Evolutionary conservation across 2,888 invertebrate genomes (phyloP).

Genomic region (Drosophila niveifrons): DNA sequence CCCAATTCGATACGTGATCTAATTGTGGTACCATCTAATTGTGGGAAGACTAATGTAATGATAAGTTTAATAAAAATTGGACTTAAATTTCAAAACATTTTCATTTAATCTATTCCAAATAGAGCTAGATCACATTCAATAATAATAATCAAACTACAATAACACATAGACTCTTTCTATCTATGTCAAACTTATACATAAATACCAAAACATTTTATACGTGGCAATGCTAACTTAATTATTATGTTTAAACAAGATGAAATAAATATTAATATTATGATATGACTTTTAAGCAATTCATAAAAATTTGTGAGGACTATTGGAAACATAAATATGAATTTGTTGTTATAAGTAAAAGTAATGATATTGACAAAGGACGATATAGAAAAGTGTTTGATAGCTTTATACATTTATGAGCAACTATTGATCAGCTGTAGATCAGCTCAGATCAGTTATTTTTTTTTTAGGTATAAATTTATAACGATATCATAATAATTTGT

Average conservation of each 20-base stretch:
- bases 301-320: conserved; percentile 30
- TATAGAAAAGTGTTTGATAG: conserved; percentile 76
- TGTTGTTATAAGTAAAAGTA: conserved; percentile 74
- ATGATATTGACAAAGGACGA: conserved; percentile 63
- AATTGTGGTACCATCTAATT: conserved; percentile 24
- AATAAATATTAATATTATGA: conserved; percentile 67
- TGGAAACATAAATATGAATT: conserved; percentile 62
- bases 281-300: conserved; percentile 24
- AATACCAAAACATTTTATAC: conserved; percentile 80
- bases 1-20: conserved; percentile 24
- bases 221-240: conserved; percentile 82
- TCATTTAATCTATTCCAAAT: conserved; percentile 63
- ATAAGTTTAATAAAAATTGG: conserved; percentile 70
- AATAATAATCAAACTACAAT: conserved; percentile 68
- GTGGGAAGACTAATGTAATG: conserved; percentile 62
- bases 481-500: neutral
- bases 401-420: conserved; percentile 32
- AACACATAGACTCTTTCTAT: conserved; percentile 79
- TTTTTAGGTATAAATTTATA: neutral
- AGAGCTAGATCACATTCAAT: conserved; percentile 56
- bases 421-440: neutral
- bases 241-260: conserved; percentile 82
- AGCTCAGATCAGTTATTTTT: neutral
- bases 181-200: conserved; percentile 79
- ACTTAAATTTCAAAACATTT: conserved; percentile 74